Base-by-base conservation (phyloP, 2,113 vertebrate species). In the Macquaria australasica region DNA sequence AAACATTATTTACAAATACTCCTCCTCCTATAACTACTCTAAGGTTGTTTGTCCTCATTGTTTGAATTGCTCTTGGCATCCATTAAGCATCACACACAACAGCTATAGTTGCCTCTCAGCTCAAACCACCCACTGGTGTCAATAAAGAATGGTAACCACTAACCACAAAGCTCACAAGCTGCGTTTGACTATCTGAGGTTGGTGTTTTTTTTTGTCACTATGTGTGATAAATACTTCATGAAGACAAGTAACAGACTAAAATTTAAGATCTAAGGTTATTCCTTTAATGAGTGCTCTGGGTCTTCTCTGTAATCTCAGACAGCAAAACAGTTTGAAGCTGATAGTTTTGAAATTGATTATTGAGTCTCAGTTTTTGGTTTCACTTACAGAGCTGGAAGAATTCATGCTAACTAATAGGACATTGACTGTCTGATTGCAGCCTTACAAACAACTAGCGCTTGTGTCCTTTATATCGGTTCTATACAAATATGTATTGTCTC, bases 301-400 rank as follows among this genome's bases (percentile, higher is more conserved):
- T 79, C 39, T 75, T 77, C 39, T 59, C 66, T 87, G 21, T 85
- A 84, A 87, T 83, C 60, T 83, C 58, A 81, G 31, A 69, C 43
- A 56, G 45, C 31, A 50, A 50, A 39, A 76, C 41, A 84, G 58
- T 73, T 79, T 64, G 53, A 84, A 62, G 56, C 53, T 6, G 25
- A 18, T 73, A 43, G 16, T 48, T 70, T 79, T 21, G 51, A 81
- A 69, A 73, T 5, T 25, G 34, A 73, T 78, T 67, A 63, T 77
- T 62, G 14, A 84, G 62, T 64, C 34, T 55, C 18, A 21, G 6
- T 25, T 59, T 59, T 41, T 64, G 1, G 3, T 37, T 37, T 21
- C 2, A 10, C 31, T 20, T 60, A 15, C 21, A 58, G 41, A 60
- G 10, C 67, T 48, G 23, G 51, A 62, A 34, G 20, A 31, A 34